Percentiles rank a stretch among this genome's conserved stretches.
Evolutionary conservation across 2,888 invertebrate species (phyloP).

Genomic region (Temnothorax unifasciatus): DNA sequence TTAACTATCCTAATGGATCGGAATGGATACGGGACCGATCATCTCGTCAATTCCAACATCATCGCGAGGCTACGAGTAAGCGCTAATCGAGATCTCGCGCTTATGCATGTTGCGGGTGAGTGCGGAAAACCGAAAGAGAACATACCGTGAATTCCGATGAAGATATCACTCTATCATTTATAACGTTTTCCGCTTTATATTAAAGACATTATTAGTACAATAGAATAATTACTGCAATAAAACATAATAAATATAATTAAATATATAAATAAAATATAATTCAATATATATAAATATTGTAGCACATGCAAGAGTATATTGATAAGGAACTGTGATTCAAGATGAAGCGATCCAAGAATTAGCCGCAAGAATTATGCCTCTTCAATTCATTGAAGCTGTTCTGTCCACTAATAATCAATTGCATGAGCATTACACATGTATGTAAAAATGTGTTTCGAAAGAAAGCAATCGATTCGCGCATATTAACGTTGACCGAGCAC

Average conservation of each 20-base stretch:
- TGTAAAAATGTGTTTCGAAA: not conserved
- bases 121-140: slow-evolving; percentile 22
- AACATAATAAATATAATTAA: not conserved
- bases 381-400: not conserved
- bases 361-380: not conserved
- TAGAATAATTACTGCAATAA: not conserved
- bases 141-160: slow-evolving; percentile 23
- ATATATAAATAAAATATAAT: not conserved
- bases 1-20: slow-evolving; percentile 54
- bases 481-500: slow-evolving; percentile 2
- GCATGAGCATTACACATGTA: not conserved
- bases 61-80: slow-evolving; percentile 40
- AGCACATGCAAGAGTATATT: not conserved
- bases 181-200: not conserved
- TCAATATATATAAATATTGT: not conserved
- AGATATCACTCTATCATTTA: slow-evolving; percentile 19
- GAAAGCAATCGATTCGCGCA: slow-evolving; percentile 1
- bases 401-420: not conserved
- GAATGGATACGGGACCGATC: slow-evolving; percentile 56
- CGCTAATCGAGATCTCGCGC: slow-evolving; percentile 42
- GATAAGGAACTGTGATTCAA: not conserved
- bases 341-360: not conserved
- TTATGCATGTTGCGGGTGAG: not conserved
- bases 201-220: not conserved
- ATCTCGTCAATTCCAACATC: slow-evolving; percentile 48